Percentiles rank a stretch among this genome's conserved stretches.
Evolutionary conservation across 2,113 vertebrate genomes (phyloP).

Genomic region (Recurvirostra avosetta): DNA sequence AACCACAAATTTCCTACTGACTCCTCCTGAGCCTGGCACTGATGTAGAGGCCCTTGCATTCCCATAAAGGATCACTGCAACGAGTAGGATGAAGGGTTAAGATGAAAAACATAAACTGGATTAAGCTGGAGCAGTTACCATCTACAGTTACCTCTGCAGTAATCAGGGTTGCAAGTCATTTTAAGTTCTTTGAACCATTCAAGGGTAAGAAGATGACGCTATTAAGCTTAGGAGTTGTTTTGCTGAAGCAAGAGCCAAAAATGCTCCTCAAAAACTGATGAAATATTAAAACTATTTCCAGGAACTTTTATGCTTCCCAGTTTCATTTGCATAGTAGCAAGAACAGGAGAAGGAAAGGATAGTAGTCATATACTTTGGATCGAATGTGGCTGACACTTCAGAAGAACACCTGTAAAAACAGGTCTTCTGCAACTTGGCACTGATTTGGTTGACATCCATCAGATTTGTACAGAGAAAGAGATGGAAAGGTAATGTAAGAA

Average conservation of each 20-base stretch:
- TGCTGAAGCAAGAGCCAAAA: not conserved
- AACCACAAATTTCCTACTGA: not conserved
- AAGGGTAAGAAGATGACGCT: not conserved
- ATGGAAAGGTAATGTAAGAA: not conserved
- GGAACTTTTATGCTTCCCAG: not conserved
- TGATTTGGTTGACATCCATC: not conserved
- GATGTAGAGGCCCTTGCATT: not conserved
- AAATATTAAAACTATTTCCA: not conserved
- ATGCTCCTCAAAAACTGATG: not conserved
- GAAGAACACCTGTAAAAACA: not conserved
- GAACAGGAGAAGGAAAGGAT: too few species aligned
- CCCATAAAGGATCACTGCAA: not conserved
- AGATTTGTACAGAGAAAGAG: not conserved
- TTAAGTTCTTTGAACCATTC: not conserved
- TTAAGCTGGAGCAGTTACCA: not conserved
- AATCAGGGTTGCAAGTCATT: not conserved
- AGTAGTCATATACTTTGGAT: not conserved
- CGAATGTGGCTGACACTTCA: not conserved
- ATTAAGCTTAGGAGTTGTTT: not conserved
- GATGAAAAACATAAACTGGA: not conserved
- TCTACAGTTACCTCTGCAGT: not conserved
- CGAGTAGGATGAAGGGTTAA: not conserved
- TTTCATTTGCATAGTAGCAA: too few species aligned
- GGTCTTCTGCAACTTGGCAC: not conserved
- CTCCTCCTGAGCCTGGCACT: not conserved